Percentiles rank a stretch among this genome's conserved stretches.
Evolutionary conservation across 2,113 vertebrate genomes (phyloP).

Genomic region (Chionomys nivalis): DNA sequence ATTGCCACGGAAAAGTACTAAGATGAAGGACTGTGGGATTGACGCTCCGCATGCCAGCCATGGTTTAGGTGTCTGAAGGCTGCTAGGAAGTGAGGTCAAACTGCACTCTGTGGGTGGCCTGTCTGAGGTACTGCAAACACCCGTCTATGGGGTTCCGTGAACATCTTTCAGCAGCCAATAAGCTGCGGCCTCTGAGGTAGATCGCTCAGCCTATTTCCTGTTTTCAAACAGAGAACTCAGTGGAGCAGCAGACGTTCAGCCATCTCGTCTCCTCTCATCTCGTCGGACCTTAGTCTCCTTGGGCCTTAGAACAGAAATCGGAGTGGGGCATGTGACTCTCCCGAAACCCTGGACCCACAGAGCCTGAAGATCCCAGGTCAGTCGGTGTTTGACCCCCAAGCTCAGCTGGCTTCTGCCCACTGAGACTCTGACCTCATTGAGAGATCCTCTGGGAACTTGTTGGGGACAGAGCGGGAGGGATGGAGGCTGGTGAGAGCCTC

Average conservation of each 20-base stretch:
- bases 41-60: neutral
- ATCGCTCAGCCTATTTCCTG: conserved; percentile 70
- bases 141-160: rapidly evolving
- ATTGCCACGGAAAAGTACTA: neutral
- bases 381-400: conserved; percentile 58
- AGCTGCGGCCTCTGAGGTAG: neutral
- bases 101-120: neutral
- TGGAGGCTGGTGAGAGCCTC: neutral
- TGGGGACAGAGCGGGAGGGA: neutral
- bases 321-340: neutral
- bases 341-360: neutral
- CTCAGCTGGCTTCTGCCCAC: neutral
- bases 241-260: neutral
- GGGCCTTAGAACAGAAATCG: neutral
- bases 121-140: neutral
- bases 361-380: conserved; percentile 61
- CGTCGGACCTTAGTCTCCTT: no score
- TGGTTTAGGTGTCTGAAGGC: neutral
- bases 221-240: conserved; percentile 71
- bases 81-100: neutral
- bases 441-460: neutral
- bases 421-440: neutral
- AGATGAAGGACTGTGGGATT: neutral
- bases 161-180: conserved; percentile 57
- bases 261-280: neutral